phyloP scores from a whole-genome alignment of 2,888 invertebrate species.

The Xiphydria camelus region DNA sequence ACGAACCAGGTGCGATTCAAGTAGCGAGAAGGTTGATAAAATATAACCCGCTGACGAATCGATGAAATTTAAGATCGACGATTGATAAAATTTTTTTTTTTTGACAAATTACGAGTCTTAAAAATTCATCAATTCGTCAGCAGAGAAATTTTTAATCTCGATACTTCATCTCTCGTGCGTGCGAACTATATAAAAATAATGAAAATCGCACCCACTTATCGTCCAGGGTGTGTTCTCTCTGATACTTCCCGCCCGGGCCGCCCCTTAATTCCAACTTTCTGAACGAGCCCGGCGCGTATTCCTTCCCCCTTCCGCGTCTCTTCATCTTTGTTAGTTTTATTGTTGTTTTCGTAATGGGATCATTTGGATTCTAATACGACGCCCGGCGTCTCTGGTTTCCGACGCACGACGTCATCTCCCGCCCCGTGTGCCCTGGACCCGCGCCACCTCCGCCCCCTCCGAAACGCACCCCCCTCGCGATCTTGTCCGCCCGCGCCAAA shows the following conservation, averaged over 20 bases:
- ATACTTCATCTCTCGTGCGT: background rate
- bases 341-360: constrained; percentile 44
- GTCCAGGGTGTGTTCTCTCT: too few species aligned
- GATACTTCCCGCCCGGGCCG: constrained; percentile 13
- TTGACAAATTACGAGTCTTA: too few species aligned
- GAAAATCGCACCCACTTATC: constrained; percentile 22
- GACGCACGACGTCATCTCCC: constrained; percentile 28
- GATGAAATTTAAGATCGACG: too few species aligned
- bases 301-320: constrained; percentile 26
- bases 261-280: constrained; percentile 44
- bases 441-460: background rate
- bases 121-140: too few species aligned
- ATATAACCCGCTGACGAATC: too few species aligned
- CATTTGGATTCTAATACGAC: constrained; percentile 45
- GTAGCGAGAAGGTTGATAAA: too few species aligned
- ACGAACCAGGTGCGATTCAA: too few species aligned
- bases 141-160: background rate
- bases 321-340: constrained; percentile 47
- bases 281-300: constrained; percentile 33
- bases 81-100: too few species aligned
- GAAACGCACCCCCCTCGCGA: background rate
- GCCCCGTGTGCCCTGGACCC: background rate
- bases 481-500: background rate
- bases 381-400: constrained; percentile 33
- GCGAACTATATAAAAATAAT: constrained; percentile 21